phyloP scores from a whole-genome alignment of 1,140 invertebrate species.

The Drosophila albomicans region DNA sequence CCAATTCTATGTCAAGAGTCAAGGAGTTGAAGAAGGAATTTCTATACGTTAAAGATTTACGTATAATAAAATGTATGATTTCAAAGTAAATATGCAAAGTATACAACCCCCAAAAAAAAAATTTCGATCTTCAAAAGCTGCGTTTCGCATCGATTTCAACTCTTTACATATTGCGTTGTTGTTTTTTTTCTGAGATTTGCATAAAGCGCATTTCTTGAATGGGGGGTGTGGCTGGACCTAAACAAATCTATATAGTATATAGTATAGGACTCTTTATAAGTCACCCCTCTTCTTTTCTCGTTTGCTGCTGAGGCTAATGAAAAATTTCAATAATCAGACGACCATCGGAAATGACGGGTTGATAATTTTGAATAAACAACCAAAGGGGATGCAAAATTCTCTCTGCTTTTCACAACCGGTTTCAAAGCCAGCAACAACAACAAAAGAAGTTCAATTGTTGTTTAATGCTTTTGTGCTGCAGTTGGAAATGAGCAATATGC shows the following conservation, averaged over 20 bases:
- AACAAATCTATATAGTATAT: too few relatives aligned
- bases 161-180: conserved; percentile 26
- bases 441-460: neutral
- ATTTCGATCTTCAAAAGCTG: neutral
- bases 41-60: neutral
- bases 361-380: conserved; percentile 48
- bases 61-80: too few relatives aligned
- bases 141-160: conserved; percentile 14
- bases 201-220: conserved; percentile 48
- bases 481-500: neutral
- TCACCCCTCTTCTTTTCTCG: conserved; percentile 16
- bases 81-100: too few relatives aligned
- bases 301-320: conserved; percentile 15
- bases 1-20: too few relatives aligned
- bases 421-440: neutral
- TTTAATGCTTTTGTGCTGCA: neutral
- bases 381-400: conserved; percentile 29
- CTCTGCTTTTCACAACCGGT: neutral
- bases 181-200: conserved; percentile 11
- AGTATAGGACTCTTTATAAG: neutral
- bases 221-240: conserved; percentile 51
- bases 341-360: conserved; percentile 39
- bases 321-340: conserved; percentile 71
- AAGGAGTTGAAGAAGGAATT: neutral
- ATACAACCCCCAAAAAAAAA: neutral